Evolutionary conservation across 2,888 invertebrate species (phyloP), one percentile per base, ranked within the genome.

Genomic region (Aleiodes testaceus): DNA sequence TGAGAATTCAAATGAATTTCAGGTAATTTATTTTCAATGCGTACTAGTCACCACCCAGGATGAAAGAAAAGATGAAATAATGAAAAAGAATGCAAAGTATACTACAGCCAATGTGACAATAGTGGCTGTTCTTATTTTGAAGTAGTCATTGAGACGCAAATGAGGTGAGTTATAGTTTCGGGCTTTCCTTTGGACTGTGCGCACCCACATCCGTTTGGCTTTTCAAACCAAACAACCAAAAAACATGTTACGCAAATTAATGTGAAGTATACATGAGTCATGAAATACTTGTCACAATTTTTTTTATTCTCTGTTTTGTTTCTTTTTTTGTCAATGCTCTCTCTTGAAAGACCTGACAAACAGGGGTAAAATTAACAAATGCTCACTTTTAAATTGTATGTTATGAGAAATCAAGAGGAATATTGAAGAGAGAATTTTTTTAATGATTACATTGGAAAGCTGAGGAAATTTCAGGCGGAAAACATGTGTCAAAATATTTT

Each of bases 121-220:
- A 42, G 44, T 63, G 45, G 20, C 45, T 20, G n/a, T 42, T 42
- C 18, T 44, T 63, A 63, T 63, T 44, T 44, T 45, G 44, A 63
- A 3, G 5, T 63, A 22, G 45, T n/a, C 26, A 63, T 63, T 63
- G 45, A 45, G 20, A 63, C 22, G 63, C 45, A 63, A 63, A 63
- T 63, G 63, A 63, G 63, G 14, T 45, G 59, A 59, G 59, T 59
- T 59, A 59, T 59, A 42, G 59, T 36, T 59, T 59, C 26, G 59
- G 42, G 42, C 14, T 59, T 59, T 59, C 59, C 20, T 63, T 63
- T 44, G 22, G 12, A n/a, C 44, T 44, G 63, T 26, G 63, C 63
- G 63, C 63, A 63, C 63, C 63, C 63, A 63, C 63, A 63, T 63
- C 63, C 63, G 63, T 63, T 63, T 63, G 45, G 45, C 20, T 63